These are phyloP conservation scores for Pinctada fucata DNA, from an alignment of 2,888 invertebrate genomes.

Conservation along the genomic window DNA sequence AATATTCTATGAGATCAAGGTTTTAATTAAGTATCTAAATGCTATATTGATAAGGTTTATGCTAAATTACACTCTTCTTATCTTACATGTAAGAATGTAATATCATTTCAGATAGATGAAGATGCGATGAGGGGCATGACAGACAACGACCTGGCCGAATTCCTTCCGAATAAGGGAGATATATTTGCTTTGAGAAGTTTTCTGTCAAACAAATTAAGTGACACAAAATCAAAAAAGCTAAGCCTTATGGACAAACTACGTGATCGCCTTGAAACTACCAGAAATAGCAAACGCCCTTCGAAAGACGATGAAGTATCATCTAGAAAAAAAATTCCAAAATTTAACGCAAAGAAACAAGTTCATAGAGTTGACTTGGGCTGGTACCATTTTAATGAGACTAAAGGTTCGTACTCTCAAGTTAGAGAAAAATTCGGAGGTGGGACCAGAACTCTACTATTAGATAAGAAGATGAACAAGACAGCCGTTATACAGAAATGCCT, in stretches of 20 bases:
- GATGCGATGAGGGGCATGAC: conserved; percentile 3
- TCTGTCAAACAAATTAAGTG: background rate
- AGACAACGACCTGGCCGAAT: background rate
- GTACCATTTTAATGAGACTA: conserved; percentile 5
- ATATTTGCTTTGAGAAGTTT: conserved; percentile 4
- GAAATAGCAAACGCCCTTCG: background rate
- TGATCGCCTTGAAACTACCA: background rate
- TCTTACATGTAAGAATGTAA: too few relatives aligned
- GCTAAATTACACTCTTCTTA: too few relatives aligned
- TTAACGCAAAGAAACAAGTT: conserved; percentile 4
- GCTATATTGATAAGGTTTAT: too few relatives aligned
- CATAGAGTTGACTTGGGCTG: conserved; percentile 12
- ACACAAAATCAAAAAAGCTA: background rate
- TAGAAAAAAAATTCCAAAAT: background rate
- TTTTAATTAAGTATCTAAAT: too few relatives aligned
- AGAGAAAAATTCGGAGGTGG: conserved; percentile 5
- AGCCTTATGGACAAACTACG: conserved; percentile 6
- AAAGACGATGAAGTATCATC: background rate
- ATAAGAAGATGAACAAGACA: background rate
- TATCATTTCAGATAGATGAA: conserved; percentile 15
- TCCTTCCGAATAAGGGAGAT: conserved; percentile 11
- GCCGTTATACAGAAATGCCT: conserved; percentile 3
- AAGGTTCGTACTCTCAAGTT: background rate
- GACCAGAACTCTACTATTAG: background rate
- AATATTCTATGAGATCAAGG: too few relatives aligned